These are phyloP conservation scores for Epizoanthus illoricatus DNA, from an alignment of 92 coral and sea anemone species.

Conservation along the genomic window DNA sequence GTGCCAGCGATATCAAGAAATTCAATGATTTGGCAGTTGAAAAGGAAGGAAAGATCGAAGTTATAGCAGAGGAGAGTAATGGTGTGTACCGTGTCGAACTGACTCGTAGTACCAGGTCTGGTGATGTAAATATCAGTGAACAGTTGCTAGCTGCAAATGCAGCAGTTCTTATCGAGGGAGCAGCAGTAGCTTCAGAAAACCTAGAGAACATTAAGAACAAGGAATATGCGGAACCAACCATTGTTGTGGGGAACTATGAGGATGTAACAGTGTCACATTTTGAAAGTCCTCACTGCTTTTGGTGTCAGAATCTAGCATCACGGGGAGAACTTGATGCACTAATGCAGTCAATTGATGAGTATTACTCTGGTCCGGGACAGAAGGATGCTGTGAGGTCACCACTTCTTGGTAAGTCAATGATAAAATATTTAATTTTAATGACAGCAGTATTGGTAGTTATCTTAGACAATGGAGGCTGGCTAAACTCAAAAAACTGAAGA, in stretches of 20 bases:
- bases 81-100: constrained; percentile 75
- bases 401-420: constrained; percentile 58
- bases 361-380: constrained; percentile 52
- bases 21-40: constrained; percentile 79
- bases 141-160: constrained; percentile 64
- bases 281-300: constrained; percentile 80
- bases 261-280: constrained; percentile 81
- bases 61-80: constrained; percentile 63
- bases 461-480: too few relatives aligned
- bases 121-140: constrained; percentile 76
- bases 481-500: too few relatives aligned
- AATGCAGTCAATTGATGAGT: constrained; percentile 68
- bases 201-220: constrained; percentile 54
- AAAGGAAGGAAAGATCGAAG: constrained; percentile 64
- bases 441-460: too few relatives aligned
- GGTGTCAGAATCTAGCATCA: constrained; percentile 86
- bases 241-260: constrained; percentile 75
- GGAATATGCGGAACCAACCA: constrained; percentile 53
- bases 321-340: constrained; percentile 64
- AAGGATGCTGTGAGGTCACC: constrained; percentile 52
- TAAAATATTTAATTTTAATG: too few relatives aligned
- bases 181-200: constrained; percentile 59
- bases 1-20: constrained; percentile 47
- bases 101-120: constrained; percentile 49
- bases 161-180: constrained; percentile 72